A percentile compares a stretch with the other conserved stretches of the same genome.
Conservation (phyloP, 2,888 invertebrate species). For the Parthenolecanium corni region DNA sequence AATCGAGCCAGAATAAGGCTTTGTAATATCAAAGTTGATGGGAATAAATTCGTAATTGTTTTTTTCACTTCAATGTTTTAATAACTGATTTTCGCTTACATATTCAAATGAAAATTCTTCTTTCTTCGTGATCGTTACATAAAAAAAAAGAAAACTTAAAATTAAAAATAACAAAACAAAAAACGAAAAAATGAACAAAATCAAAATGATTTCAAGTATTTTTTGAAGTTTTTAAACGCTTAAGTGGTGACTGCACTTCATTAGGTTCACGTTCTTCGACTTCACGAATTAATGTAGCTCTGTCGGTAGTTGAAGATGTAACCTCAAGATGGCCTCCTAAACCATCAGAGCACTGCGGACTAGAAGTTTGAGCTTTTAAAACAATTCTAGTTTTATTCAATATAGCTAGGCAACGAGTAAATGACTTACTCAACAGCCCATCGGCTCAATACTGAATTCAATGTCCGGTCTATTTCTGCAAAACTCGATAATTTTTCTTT, state of each 20-base stretch:
- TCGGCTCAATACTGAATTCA: slow-evolving; percentile 27
- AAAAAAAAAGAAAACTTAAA: too few species aligned
- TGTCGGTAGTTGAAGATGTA: slow-evolving; percentile 1
- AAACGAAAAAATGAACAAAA: too few species aligned
- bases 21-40: too few species aligned
- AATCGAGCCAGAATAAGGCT: too few species aligned
- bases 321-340: slow-evolving; percentile 13
- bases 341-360: slow-evolving; percentile 7
- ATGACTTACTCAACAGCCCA: slow-evolving; percentile 29
- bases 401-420: too few species aligned
- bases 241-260: background rate
- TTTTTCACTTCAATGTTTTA: too few species aligned
- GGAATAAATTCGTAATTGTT: too few species aligned
- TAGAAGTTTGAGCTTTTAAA: background rate
- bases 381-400: slow-evolving; percentile 6
- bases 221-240: slow-evolving; percentile 4
- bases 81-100: too few species aligned
- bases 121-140: too few species aligned
- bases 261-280: background rate
- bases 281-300: background rate
- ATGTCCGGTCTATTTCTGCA: slow-evolving; percentile 15
- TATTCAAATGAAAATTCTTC: too few species aligned
- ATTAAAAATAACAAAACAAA: too few species aligned
- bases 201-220: slow-evolving; percentile 5
- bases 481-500: slow-evolving; percentile 24